Conservation (phyloP, 2,888 invertebrate genomes). For the Anthophora plumipes region DNA sequence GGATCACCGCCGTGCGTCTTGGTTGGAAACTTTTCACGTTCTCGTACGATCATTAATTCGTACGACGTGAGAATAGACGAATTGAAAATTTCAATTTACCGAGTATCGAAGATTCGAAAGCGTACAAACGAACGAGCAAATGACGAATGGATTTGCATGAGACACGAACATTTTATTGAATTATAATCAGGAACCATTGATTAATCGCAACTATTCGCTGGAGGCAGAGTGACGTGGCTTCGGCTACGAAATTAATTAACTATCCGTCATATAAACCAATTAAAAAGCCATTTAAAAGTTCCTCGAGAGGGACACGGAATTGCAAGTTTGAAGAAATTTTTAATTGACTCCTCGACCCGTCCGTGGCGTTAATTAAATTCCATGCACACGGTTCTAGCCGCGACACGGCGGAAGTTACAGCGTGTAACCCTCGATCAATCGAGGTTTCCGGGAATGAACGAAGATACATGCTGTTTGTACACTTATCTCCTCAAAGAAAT, state of each 20-base stretch:
- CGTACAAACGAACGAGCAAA: not conserved
- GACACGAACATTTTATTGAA: not conserved
- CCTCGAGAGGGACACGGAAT: not conserved
- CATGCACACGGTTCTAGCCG: not conserved
- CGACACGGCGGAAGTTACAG: constrained; percentile 1
- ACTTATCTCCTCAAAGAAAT: too few relatives aligned
- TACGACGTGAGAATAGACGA: not conserved
- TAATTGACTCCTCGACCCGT: constrained; percentile 39
- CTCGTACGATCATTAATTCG: too few relatives aligned
- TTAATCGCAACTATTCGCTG: constrained; percentile 21
- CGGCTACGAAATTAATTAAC: constrained; percentile 41
- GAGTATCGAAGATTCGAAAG: too few relatives aligned
- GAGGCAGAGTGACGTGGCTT: not conserved
- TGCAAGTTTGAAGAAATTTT: constrained; percentile 45
- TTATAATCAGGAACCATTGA: constrained; percentile 24
- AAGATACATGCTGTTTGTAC: not conserved
- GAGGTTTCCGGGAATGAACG: not conserved
- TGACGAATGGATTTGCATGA: too few relatives aligned
- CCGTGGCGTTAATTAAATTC: constrained; percentile 49
- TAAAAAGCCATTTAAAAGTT: constrained; percentile 47
- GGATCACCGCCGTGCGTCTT: constrained; percentile 17
- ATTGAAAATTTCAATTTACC: not conserved
- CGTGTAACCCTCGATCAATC: constrained; percentile 16
- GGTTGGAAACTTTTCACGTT: constrained; percentile 9
- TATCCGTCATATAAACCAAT: constrained; percentile 37